Conservation (phyloP, 2,888 invertebrate species). For the Drosophila ustulata region DNA sequence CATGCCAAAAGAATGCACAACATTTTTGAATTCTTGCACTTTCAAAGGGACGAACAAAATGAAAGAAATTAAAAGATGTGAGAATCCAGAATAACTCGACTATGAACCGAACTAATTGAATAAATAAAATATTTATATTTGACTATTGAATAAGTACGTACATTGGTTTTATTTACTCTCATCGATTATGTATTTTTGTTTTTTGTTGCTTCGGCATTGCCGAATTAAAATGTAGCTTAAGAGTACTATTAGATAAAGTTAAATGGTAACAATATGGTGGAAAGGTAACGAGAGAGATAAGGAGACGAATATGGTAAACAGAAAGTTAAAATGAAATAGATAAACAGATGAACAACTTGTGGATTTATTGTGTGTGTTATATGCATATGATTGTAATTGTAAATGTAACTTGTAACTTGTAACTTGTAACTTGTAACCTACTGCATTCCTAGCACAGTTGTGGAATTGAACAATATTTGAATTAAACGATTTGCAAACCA, state of each 20-base stretch:
- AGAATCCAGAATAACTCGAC: background rate
- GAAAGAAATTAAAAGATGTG: too few species aligned
- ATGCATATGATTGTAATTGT: slow-evolving; percentile 44
- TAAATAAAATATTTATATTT: slow-evolving; percentile 18
- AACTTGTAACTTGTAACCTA: slow-evolving; percentile 46
- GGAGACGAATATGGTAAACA: background rate
- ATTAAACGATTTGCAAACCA: slow-evolving; percentile 53
- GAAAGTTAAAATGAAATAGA: slow-evolving; percentile 6
- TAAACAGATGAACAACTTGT: slow-evolving; percentile 26
- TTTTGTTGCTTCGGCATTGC: slow-evolving; percentile 57
- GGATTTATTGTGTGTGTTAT: slow-evolving; percentile 25
- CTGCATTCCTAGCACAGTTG: slow-evolving; percentile 80
- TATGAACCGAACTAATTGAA: background rate
- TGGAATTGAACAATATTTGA: slow-evolving; percentile 76
- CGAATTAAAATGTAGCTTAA: slow-evolving; percentile 57
- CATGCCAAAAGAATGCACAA: too few species aligned
- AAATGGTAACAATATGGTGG: slow-evolving; percentile 6
- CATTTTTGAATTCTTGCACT: too few species aligned
- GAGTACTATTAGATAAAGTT: slow-evolving; percentile 6
- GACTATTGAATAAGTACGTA: slow-evolving; percentile 17
- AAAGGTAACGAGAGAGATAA: background rate
- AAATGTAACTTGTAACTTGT: slow-evolving; percentile 52
- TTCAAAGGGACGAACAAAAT: too few species aligned
- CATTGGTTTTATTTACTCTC: background rate
- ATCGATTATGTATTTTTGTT: background rate